Percentiles rank a stretch among this genome's conserved stretches.
phyloP scores from a whole-genome alignment of 2,113 vertebrate species.

The western clawed frog (Xenopus tropicalis) region UCB_Xtro_10.0 CM004451.2:8181501-8182000 shows the following conservation, averaged over 20 bases:
- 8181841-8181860: too few species aligned
- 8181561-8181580: conserved; percentile 23
- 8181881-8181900: too few species aligned
- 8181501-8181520: too few species aligned
- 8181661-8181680: conserved; percentile 1
- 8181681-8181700: conserved; percentile 8
- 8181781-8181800: too few species aligned
- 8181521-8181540: not conserved
- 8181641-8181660: not conserved
- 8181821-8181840: too few species aligned
- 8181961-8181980: too few species aligned
- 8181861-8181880: too few species aligned
- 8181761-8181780: conserved; percentile 18
- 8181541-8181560: conserved; percentile 9
- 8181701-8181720: not conserved
- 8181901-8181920: too few species aligned
- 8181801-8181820: too few species aligned
- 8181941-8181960: too few species aligned
- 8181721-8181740: not conserved
- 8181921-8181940: too few species aligned
- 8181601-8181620: conserved; percentile 6
- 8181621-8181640: not conserved
- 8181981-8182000: too few species aligned
- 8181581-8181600: conserved; percentile 22
- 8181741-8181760: not conserved